Percentiles rank a stretch among this genome's conserved stretches.
phyloP scores from a whole-genome alignment of 2,113 vertebrate species.

The Ia io region DNA sequence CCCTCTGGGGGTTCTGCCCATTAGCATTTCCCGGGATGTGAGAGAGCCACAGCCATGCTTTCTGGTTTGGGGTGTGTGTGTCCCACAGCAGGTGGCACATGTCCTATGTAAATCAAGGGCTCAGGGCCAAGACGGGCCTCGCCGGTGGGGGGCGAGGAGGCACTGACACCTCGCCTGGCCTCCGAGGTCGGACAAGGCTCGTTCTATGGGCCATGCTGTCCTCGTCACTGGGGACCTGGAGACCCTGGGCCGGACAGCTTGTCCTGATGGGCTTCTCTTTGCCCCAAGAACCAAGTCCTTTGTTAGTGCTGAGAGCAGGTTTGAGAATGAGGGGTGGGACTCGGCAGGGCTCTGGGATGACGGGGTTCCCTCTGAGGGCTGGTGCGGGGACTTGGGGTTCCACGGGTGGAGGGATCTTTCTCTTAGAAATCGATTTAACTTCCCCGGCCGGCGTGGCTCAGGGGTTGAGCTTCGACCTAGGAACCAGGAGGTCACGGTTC shows the following conservation, averaged over 20 bases:
- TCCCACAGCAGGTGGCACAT: not conserved
- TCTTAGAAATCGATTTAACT: not conserved
- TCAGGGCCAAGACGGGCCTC: not conserved
- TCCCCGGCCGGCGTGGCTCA: too few species aligned
- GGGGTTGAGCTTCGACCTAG: too few species aligned
- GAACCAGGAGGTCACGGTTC: too few species aligned
- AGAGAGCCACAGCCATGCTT: not conserved
- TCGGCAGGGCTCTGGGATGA: too few species aligned
- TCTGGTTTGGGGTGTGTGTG: not conserved
- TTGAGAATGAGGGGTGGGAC: too few species aligned
- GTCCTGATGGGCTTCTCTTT: too few species aligned
- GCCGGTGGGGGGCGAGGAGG: too few species aligned
- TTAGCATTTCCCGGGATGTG: accelerated
- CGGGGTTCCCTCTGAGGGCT: not conserved
- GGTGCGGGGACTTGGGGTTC: not conserved
- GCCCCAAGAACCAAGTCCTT: too few species aligned
- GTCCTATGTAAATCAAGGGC: too few species aligned
- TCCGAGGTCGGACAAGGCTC: not conserved
- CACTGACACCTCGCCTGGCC: accelerated
- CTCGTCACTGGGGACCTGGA: too few species aligned
- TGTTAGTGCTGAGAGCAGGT: too few species aligned
- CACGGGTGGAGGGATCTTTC: not conserved
- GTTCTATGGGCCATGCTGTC: not conserved
- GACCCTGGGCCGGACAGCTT: too few species aligned
- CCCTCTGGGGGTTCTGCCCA: accelerated